Base-by-base conservation (phyloP, 1,140 invertebrate genomes). In the Hypsibius dujardini region DNA sequence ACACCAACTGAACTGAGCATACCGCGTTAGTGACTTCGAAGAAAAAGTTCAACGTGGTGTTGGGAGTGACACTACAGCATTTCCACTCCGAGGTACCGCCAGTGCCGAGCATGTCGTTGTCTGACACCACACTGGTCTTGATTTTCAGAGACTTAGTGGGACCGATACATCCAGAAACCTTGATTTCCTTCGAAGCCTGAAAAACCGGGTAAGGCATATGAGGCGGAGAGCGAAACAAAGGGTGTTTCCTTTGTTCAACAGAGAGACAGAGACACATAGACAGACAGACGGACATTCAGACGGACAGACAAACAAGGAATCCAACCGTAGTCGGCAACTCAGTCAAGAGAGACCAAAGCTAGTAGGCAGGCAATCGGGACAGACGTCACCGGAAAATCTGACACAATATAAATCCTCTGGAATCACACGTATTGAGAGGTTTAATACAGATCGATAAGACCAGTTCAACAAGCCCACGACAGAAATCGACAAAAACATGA, bases 31-130 rank as follows among this genome's bases (percentile, higher is more conserved):
- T 90, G 70, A 98, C 89, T 83, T 99, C 96, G 81, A 98, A 98
- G 81, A 97, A 95, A 72, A 97, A 84, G 15, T 89, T 89, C 72
- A 92, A 86, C 1, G 95, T 98, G 7, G 90, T 90, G 75, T 87
- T 91, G 0, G 95, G 93, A 70, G 86, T 92, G 7, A 99, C 82
- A 0, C 91, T 88, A 80, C 95, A 98, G 79, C 98, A 87, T 81
- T 98, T 98, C 96, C 96, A 99, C 77, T 95, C 91, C 73, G 88
- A 90, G 0, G 96, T 98, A 69, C 91, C 92, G 59, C 95, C 95
- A 79, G 98, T 87, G 71, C 96, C 96, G 56, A 80, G 75, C 72
- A 95, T 88, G 83, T 98, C 95, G 73, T 89, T 91, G 77, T 99
- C 96, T 0, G 93, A 92, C 47, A 98, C 93, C 77, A 87, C 87